Evolutionary conservation across 2,113 vertebrate species (phyloP).

Genomic region (Dipodomys ordii): DNA sequence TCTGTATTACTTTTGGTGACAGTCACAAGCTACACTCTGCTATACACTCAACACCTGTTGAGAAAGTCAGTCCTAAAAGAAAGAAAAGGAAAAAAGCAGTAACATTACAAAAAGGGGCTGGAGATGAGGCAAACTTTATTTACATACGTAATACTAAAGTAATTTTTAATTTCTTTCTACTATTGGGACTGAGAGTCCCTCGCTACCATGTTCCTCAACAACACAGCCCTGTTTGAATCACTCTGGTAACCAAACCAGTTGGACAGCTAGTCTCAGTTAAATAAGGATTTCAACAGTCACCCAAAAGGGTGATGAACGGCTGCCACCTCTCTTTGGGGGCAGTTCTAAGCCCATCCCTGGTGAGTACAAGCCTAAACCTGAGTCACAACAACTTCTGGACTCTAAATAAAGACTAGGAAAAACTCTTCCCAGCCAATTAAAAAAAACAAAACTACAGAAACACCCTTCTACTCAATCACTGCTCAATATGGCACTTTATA

Average conservation of each 20-base stretch:
- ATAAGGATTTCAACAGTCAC: neutral
- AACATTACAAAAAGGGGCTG: neutral
- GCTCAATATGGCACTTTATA: neutral
- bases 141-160: neutral
- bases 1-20: neutral
- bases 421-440: neutral
- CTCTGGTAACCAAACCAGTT: conserved; percentile 72
- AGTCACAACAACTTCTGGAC: neutral
- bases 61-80: neutral
- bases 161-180: neutral
- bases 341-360: neutral
- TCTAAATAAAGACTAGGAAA: neutral
- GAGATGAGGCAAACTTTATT: neutral
- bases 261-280: neutral
- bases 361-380: neutral
- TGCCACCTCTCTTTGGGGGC: neutral
- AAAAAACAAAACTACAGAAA: neutral
- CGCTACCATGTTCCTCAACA: conserved; percentile 11
- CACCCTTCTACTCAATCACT: neutral
- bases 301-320: neutral
- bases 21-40: neutral
- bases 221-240: conserved; percentile 34
- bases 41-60: neutral
- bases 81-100: rapidly evolving
- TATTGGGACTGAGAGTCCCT: conserved; percentile 49